Evolutionary conservation across 1,140 invertebrate genomes (phyloP).

Genomic region (Drosophila fuyamai): DNA sequence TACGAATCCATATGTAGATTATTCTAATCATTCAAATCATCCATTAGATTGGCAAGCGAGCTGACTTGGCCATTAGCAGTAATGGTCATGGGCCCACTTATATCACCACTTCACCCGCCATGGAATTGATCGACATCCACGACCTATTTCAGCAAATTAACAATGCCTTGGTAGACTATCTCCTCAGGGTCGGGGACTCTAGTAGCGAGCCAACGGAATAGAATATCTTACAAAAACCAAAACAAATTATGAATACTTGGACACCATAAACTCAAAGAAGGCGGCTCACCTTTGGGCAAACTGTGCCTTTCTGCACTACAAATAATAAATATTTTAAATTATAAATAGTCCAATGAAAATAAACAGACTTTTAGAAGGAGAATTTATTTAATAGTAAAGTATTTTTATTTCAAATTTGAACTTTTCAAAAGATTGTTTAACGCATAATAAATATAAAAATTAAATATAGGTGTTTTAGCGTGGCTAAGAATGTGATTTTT

Average conservation of each 20-base stretch:
- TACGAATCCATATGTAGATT: background rate
- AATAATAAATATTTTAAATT: background rate
- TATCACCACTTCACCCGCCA: constrained; percentile 31
- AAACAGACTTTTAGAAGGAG: background rate
- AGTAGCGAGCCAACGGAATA: background rate
- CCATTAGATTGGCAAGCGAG: constrained; percentile 17
- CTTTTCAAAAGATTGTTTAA: too few relatives aligned
- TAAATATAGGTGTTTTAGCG: too few relatives aligned
- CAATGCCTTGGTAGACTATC: constrained; percentile 37
- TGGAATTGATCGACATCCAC: constrained; percentile 45
- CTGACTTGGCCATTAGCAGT: constrained; percentile 22
- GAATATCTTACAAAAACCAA: background rate
- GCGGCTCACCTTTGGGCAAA: background rate
- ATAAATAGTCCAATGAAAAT: background rate
- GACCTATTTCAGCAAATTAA: constrained; percentile 32
- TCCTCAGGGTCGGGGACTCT: constrained; percentile 19
- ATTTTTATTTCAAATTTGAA: too few relatives aligned
- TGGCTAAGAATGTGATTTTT: too few relatives aligned
- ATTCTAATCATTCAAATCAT: background rate
- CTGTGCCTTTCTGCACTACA: background rate
- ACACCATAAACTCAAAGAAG: background rate
- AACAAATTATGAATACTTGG: background rate
- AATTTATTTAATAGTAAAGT: too few relatives aligned
- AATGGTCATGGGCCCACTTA: constrained; percentile 16
- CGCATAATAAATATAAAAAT: too few relatives aligned